Evolutionary conservation across 1,140 invertebrate genomes (phyloP), one percentile per base, ranked within the genome.

Genomic region (Pogonus chalceus): DNA sequence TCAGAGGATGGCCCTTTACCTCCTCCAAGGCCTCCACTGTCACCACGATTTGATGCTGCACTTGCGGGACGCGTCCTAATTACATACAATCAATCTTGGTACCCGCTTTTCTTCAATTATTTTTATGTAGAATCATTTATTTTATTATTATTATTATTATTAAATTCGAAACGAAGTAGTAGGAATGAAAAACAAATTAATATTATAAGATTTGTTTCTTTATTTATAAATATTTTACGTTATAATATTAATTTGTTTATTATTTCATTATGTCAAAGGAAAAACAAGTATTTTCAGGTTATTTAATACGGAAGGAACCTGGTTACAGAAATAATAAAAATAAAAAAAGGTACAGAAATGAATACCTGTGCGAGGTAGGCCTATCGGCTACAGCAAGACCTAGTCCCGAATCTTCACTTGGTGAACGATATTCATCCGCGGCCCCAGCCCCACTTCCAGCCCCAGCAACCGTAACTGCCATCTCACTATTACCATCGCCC

Each of bases 331-430:
- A 31, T 7, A 31, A 14, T 31, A 31, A 31, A 4, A 31, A 31
- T 31, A 31, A 31, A 14, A 31, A 14, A 31, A 31, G 26, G 35
- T 20, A 7, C 4, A 14, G 26, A 31, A 14, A 7, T 31, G 26
- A 52, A 58, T 70, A 74, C 76, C 76, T 78, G 70, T 71, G 73
- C 63, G 69, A 72, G n/a, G n/a, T n/a, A n/a, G n/a, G n/a, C 74
- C 81, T 74, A 70, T 84, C 79, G 72, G 77, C 76, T 70, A 82
- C 79, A 68, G 82, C 82, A 68, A 87, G 77, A 66, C 87, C 86
- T 65, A 90, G 79, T 62, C 86, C 86, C 69, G 85, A 87, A 77
- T 89, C 86, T 72, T 90, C 86, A 69, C 85, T 88, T 48, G 86
- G 85, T 52, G 86, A 87, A 64, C 84, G 79, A 73, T 83, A 80